Evolutionary conservation across 2,797 vertebrate species (phyloP).

Genomic region (Coregonus suidteri): DNA sequence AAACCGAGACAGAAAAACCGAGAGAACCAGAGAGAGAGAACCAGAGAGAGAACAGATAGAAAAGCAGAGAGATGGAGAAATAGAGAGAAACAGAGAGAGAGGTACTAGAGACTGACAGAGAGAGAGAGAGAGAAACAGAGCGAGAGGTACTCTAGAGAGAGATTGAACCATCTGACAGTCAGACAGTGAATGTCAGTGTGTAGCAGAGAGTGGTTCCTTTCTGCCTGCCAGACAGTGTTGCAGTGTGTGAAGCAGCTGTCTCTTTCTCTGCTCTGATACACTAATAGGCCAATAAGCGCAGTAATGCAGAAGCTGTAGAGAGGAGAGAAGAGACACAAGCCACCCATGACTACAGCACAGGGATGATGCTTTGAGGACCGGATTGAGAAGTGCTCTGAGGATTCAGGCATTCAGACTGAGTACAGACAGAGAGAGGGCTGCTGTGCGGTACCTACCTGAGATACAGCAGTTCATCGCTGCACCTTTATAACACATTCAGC

Average conservation of each 20-base stretch:
- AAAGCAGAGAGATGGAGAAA: background rate
- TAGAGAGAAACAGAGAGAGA: background rate
- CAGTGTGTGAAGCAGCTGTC: background rate
- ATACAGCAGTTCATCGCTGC: slow-evolving; percentile 27
- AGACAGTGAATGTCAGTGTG: slow-evolving; percentile 33
- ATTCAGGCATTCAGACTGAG: slow-evolving; percentile 34
- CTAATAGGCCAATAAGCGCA: slow-evolving; percentile 65
- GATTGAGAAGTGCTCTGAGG: slow-evolving; percentile 63
- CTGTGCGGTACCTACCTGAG: background rate
- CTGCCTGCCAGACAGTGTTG: slow-evolving; percentile 15
- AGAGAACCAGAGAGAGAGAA: slow-evolving; percentile 11
- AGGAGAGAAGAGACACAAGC: slow-evolving; percentile 53
- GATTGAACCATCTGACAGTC: slow-evolving; percentile 25
- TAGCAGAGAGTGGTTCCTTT: slow-evolving; percentile 28
- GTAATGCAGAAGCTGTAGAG: slow-evolving; percentile 64
- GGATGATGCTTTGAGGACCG: background rate
- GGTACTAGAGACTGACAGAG: background rate
- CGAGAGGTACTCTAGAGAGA: slow-evolving; percentile 13
- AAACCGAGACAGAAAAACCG: background rate
- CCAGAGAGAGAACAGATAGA: slow-evolving; percentile 6
- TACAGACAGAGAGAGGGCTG: background rate
- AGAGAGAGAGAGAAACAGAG: slow-evolving; percentile 6
- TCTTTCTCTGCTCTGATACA: slow-evolving; percentile 55
- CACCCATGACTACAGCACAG: slow-evolving; percentile 49
- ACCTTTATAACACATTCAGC: slow-evolving; percentile 26